phyloP scores from a whole-genome alignment of 2,113 vertebrate species.

The Pelobates fuscus region DNA sequence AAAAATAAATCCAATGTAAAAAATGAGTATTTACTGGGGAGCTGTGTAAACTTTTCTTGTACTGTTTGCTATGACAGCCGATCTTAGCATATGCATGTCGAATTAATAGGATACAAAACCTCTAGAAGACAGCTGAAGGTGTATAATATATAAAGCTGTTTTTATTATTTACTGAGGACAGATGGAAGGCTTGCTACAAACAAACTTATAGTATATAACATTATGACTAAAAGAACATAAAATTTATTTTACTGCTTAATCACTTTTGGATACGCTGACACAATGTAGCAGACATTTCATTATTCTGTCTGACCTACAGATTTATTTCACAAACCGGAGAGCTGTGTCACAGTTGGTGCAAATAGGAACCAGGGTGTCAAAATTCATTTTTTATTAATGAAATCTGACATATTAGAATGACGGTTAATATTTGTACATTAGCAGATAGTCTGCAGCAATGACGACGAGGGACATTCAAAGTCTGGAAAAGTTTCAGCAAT shows the following conservation, averaged over 20 bases:
- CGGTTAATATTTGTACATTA: neutral
- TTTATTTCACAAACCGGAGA: neutral
- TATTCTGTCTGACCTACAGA: neutral
- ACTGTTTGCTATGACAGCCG: conserved; percentile 2
- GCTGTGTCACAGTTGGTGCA: neutral
- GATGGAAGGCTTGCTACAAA: conserved; percentile 7
- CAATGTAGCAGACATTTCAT: neutral
- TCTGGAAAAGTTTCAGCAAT: neutral
- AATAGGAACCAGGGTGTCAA: neutral
- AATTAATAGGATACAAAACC: neutral
- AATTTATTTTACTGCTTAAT: conserved; percentile 1
- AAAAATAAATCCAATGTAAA: neutral
- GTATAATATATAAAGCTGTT: conserved; percentile 6
- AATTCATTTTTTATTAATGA: neutral
- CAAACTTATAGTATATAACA: neutral
- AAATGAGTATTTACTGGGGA: neutral
- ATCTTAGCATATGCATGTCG: neutral
- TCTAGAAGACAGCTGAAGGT: conserved; percentile 18
- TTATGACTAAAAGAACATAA: neutral
- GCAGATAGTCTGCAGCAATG: neutral
- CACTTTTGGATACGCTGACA: neutral
- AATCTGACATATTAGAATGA: neutral
- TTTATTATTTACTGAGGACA: conserved; percentile 31
- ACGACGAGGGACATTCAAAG: conserved; percentile 4
- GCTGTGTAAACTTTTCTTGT: neutral